A percentile compares a stretch with the other conserved stretches of the same genome.
Conservation (phyloP, 2,797 vertebrate genomes). For the Notoglanidium macrostoma region DNA sequence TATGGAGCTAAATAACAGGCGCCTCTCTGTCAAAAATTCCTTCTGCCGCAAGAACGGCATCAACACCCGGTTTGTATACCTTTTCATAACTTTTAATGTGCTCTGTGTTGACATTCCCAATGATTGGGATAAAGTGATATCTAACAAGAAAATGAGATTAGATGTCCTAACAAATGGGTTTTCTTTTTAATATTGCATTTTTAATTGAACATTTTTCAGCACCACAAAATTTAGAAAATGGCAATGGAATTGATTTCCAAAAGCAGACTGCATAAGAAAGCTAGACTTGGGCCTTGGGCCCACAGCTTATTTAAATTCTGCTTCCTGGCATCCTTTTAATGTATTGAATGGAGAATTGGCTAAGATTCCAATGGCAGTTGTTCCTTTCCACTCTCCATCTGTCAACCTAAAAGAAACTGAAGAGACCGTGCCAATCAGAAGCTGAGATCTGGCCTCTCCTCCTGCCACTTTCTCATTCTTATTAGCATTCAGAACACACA, state of each 20-base stretch:
- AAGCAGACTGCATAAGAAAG: conserved; percentile 27
- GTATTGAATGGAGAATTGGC: conserved; percentile 57
- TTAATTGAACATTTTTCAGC: conserved; percentile 5
- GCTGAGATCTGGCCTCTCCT: conserved; percentile 57
- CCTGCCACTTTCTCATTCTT: conserved; percentile 59
- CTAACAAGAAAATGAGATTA: conserved; percentile 5
- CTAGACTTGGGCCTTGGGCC: conserved; percentile 33
- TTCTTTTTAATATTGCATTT: conserved; percentile 8
- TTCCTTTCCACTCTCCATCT: conserved; percentile 50
- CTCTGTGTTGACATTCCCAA: neutral
- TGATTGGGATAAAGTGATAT: neutral
- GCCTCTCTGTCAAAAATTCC: conserved; percentile 95
- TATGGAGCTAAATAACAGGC: conserved; percentile 94
- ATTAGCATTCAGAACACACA: conserved; percentile 68
- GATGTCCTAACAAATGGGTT: neutral
- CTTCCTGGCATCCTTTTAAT: conserved; percentile 50
- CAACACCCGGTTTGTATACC: conserved; percentile 85
- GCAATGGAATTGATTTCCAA: conserved; percentile 40
- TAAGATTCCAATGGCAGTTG: conserved; percentile 60
- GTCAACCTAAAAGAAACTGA: conserved; percentile 61
- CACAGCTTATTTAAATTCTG: conserved; percentile 48
- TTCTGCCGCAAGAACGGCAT: conserved; percentile 97
- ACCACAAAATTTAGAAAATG: conserved; percentile 18
- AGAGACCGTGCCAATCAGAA: conserved; percentile 57
- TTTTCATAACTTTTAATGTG: neutral